Evolutionary conservation across 2,888 invertebrate species (phyloP), one percentile per base, ranked within the genome.

Genomic region (Drosophila acutilabella): DNA sequence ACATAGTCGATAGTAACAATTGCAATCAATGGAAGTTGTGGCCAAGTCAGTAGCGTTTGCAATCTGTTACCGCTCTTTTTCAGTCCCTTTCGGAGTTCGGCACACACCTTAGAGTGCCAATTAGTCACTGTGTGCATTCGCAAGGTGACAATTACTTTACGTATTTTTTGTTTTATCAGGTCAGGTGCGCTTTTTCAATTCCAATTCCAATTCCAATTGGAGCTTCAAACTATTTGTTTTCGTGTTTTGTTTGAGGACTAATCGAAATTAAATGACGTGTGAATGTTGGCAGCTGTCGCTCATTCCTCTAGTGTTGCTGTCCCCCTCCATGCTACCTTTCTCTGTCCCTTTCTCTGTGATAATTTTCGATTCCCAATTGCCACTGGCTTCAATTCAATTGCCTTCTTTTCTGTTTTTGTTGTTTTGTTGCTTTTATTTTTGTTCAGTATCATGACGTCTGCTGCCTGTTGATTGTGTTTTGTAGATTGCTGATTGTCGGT

Each of bases 211-310:
- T 78, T 69, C 70, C 44, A 45, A 36, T 36, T 36, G 8, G 13
- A 8, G 1, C 1, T 36, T 1, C 13, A 36, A 36, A 36, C 36
- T 36, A 13, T 36, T 36, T 62, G 64, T 70, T 66, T 64, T 53
- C 48, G 51, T 68, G 67, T 47, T 54, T 30, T 56, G 54, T 44
- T 41, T 41, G 50, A 33, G 71, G 71, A 86, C 91, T 91, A 91
- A 91, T 91, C 91, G 91, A 91, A 91, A 91, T 91, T 91, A 91
- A 91, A 91, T 91, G 91, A 91, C 90, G 91, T 91, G 91, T 91
- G 91, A 91, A 91, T 87, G 81, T 80, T 78, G 81, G 78, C 91
- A 91, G 91, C 90, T 91, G 91, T 71, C 66, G 57, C 48, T 71
- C 73, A 81, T 81, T 77, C 67, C 85, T 74, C 80, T 82, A 60